These are phyloP conservation scores for Zhuqinia jingwanae DNA, from an alignment of 2,888 invertebrate species.

Conservation along the genomic window DNA sequence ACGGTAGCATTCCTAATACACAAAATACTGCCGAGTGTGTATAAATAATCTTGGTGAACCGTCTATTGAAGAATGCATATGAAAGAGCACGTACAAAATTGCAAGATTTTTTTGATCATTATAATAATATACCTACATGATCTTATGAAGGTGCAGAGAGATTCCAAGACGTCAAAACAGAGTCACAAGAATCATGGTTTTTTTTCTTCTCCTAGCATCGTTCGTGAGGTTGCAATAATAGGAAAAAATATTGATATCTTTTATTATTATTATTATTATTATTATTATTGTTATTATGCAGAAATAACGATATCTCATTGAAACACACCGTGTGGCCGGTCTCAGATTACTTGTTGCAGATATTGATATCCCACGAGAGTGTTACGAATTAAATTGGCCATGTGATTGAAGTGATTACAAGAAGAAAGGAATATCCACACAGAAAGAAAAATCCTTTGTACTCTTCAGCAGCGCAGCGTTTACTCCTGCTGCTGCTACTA, in stretches of 20 bases:
- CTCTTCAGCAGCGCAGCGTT: neutral
- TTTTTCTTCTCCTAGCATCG: too few relatives aligned
- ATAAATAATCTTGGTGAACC: constrained; percentile 20
- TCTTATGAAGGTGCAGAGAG: neutral
- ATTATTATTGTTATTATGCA: constrained; percentile 39
- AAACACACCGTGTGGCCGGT: constrained; percentile 60
- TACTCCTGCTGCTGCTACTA: neutral
- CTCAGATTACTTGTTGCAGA: constrained; percentile 43
- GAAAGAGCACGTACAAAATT: constrained; percentile 66
- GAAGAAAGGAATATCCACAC: neutral
- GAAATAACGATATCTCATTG: constrained; percentile 39
- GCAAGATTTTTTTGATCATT: constrained; percentile 34
- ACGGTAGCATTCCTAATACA: constrained; percentile 67
- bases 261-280: too few relatives aligned
- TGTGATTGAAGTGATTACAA: constrained; percentile 59
- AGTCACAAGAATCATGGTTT: too few relatives aligned
- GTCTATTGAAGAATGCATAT: neutral
- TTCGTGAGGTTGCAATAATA: constrained; percentile 69
- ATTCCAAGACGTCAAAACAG: too few relatives aligned
- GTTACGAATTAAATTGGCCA: constrained; percentile 69
- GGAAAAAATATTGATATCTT: constrained; percentile 46
- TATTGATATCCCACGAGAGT: constrained; percentile 57
- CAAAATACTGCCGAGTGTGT: constrained; percentile 48
- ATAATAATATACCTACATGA: constrained; percentile 1
- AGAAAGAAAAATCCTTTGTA: constrained; percentile 26